A percentile compares a stretch with the other conserved stretches of the same genome.
Evolutionary conservation across 2,797 vertebrate species (phyloP).

Genomic region (Amblyraja radiata): DNA sequence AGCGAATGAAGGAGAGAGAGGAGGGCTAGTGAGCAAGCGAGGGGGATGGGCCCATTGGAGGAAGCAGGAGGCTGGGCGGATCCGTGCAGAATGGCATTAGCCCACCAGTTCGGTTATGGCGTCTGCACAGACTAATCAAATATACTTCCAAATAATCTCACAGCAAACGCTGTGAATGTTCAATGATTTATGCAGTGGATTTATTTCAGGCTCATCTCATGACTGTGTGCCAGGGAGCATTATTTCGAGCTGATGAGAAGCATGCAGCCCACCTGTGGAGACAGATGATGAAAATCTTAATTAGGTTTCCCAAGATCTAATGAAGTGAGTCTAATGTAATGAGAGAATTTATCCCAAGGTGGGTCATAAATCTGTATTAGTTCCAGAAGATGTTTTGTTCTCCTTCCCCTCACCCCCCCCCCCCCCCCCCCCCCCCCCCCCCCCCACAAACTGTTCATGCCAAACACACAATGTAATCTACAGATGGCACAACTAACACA

Average conservation of each 20-base stretch:
- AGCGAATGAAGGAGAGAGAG: too few species aligned
- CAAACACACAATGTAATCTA: not conserved
- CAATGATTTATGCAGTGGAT: not conserved
- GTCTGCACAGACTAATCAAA: not conserved
- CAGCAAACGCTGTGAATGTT: not conserved
- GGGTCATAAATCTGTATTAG: not conserved
- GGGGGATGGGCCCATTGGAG: too few species aligned
- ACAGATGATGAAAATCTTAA: not conserved
- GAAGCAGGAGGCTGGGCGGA: too few species aligned
- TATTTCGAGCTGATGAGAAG: not conserved
- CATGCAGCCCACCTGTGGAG: not conserved
- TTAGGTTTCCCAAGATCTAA: not conserved
- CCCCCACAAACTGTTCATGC: too few species aligned
- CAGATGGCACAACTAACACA: not conserved
- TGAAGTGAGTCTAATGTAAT: conserved; percentile 5
- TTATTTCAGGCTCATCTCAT: not conserved
- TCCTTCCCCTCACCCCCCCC: not conserved
- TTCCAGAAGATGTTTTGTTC: not conserved
- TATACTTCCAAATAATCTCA: not conserved
- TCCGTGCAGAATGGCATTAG: too few species aligned
- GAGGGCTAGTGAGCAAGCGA: too few species aligned
- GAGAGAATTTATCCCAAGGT: not conserved
- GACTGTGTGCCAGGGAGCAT: not conserved
- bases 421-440: too few species aligned
- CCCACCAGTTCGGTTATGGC: not conserved